Evolutionary conservation across 1,140 invertebrate genomes (phyloP).

Genomic region (Megalonaias nervosa): DNA sequence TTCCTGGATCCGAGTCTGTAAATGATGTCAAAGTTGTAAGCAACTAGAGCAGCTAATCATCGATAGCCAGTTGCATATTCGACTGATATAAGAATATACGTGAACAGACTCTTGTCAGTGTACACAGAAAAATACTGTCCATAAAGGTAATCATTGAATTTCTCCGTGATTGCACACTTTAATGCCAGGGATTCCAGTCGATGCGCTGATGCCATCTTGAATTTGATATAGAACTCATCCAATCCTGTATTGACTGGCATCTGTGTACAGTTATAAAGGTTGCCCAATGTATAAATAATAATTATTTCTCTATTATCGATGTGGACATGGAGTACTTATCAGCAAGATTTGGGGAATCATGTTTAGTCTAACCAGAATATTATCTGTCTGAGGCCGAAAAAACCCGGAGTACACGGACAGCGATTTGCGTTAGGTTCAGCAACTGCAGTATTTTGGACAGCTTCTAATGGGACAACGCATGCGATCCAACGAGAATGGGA

Average conservation of each 20-base stretch:
- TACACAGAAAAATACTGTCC: constrained; percentile 20
- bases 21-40: constrained; percentile 20
- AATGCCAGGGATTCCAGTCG: constrained; percentile 31
- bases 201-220: constrained; percentile 29
- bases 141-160: constrained; percentile 32
- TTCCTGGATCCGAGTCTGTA: constrained; percentile 19
- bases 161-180: constrained; percentile 27
- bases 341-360: too few species aligned
- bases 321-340: too few species aligned
- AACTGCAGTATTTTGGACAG: too few species aligned
- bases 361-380: too few species aligned
- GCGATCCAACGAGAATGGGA: too few species aligned
- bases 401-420: too few species aligned
- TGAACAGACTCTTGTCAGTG: constrained; percentile 36
- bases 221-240: constrained; percentile 56
- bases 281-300: too few species aligned
- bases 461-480: too few species aligned
- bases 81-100: constrained; percentile 18
- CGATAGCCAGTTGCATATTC: constrained; percentile 22
- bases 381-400: too few species aligned
- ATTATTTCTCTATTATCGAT: too few species aligned
- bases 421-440: too few species aligned
- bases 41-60: constrained; percentile 18
- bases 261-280: constrained; percentile 44
- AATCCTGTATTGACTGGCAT: constrained; percentile 43